A percentile compares a stretch with the other conserved stretches of the same genome.
These are phyloP conservation scores for Panagrolaimus sp. DNA, from an alignment of 1,140 invertebrate genomes.

Conservation along the genomic window DNA sequence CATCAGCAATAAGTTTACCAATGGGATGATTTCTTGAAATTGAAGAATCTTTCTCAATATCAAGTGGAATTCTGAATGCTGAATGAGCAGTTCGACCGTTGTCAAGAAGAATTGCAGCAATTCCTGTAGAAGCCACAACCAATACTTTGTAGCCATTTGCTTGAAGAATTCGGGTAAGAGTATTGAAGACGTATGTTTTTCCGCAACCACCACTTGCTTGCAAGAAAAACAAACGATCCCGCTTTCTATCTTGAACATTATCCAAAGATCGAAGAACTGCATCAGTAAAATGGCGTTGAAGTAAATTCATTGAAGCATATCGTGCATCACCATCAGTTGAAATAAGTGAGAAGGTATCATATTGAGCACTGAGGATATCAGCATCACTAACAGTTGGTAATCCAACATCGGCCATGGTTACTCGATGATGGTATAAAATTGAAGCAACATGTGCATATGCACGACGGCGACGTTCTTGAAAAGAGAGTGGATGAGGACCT, in stretches of 20 bases:
- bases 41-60: not conserved
- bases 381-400: not conserved
- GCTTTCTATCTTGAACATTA: not conserved
- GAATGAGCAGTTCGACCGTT: not conserved
- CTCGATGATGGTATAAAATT: not conserved
- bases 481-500: too few species aligned
- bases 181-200: not conserved
- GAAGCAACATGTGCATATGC: not conserved
- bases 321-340: not conserved
- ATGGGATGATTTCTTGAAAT: not conserved
- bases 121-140: not conserved
- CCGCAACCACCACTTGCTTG: not conserved
- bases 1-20: not conserved
- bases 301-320: not conserved
- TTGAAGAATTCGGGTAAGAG: not conserved
- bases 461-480: not conserved
- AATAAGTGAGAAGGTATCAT: not conserved
- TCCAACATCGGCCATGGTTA: not conserved
- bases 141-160: not conserved
- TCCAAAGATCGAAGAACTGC: too few species aligned
- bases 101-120: not conserved
- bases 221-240: not conserved
- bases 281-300: not conserved
- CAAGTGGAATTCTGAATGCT: not conserved
- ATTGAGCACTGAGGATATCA: not conserved